These are phyloP conservation scores for Calephelis nemesis DNA, from an alignment of 1,140 invertebrate species.

Conservation along the genomic window DNA sequence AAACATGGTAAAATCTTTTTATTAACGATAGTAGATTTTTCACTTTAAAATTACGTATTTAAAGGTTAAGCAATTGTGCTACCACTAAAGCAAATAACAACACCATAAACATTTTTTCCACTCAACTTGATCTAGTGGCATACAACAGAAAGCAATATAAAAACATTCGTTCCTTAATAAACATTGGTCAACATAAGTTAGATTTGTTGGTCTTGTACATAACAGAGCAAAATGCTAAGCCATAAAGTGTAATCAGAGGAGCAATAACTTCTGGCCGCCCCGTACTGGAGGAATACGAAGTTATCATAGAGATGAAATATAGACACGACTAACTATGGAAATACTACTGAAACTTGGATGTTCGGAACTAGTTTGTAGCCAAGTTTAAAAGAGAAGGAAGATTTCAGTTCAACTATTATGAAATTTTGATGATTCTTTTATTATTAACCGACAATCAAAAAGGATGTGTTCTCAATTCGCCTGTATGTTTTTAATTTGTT, in stretches of 20 bases:
- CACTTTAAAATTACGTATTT: too few species aligned
- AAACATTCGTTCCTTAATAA: conserved; percentile 7
- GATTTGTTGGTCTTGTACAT: conserved; percentile 2
- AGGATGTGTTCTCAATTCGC: too few species aligned
- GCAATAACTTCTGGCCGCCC: conserved; percentile 3
- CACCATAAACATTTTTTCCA: background rate
- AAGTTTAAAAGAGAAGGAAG: too few species aligned
- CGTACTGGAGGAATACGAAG: background rate
- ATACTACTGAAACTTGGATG: background rate
- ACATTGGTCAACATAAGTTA: conserved; percentile 4
- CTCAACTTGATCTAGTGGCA: background rate
- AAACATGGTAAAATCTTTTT: too few species aligned
- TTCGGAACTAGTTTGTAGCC: background rate
- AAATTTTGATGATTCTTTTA: too few species aligned
- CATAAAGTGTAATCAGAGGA: conserved; percentile 10
- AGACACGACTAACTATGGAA: background rate
- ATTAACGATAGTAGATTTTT: too few species aligned
- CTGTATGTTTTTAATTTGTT: too few species aligned
- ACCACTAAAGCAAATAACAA: background rate
- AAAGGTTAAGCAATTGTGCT: too few species aligned
- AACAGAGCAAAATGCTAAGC: conserved; percentile 6
- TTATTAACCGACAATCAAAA: too few species aligned
- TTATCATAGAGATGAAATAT: conserved; percentile 3
- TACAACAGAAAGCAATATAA: conserved; percentile 1
- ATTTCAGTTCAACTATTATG: too few species aligned